Evolutionary conservation across 2,888 invertebrate species (phyloP), one percentile per base, ranked within the genome.

Genomic region (Incurvaria masculella): DNA sequence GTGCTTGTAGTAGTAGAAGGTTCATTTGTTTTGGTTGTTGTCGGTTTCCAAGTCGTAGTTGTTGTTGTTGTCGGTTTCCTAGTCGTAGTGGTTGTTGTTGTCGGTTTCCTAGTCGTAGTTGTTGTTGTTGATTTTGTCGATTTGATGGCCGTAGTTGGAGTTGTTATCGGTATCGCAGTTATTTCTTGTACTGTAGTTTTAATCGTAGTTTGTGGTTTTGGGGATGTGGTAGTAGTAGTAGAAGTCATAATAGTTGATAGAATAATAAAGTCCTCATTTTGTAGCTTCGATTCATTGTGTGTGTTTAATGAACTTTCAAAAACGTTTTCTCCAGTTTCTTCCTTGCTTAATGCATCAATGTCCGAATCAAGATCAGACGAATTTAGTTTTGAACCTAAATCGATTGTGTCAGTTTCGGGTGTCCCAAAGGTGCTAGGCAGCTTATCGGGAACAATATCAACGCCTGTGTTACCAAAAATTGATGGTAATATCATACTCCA

Each of bases 401-500:
- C 73, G 27, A 72, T 57, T 4, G 71, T 78, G 50, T 75, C 79
- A 4, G 76, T 75, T 56, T 75, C 78, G 14, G 76, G 76, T 17
- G 67, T 67, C 39, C 68, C 66, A 48, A 72, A 69, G 26, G 66
- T 58, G 19, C 59, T 68, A 21, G 73, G 65, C 21, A 63, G 56
- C 61, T 80, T 82, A 55, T 83, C 81, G 1, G 83, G 78, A 19
- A 80, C 74, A 42, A 84, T 80, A 54, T 85, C 82, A 17, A 79
- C 79, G 6, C 85, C 84, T 6, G 83, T 86, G 47, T 87, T 87
- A 1, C 89, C 88, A 59, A 91, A 87, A 49, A 91, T 86, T 0
- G 89, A 87, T 1, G 91, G 91, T 43, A 92, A 72, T 52, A 92
- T 90, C 62, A 88, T 83, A 53, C 88, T 90, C 92, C 92, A 92